phyloP scores from a whole-genome alignment of 2,888 invertebrate genomes.

The Xylota sylvarum region DNA sequence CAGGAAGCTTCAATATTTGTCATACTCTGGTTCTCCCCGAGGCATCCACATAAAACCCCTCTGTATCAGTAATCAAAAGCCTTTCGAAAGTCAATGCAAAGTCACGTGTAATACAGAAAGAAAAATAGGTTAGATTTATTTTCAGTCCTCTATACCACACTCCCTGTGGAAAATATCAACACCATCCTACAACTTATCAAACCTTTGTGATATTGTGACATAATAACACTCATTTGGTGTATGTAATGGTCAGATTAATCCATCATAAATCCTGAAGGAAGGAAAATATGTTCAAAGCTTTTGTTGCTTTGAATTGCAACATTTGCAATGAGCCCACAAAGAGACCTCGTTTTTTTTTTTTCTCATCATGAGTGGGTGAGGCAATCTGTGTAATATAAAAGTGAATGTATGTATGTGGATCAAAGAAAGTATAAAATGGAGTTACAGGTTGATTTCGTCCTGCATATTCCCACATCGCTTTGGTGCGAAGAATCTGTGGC shows the following conservation, averaged over 20 bases:
- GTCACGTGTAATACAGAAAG: no score
- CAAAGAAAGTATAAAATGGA: constrained; percentile 17
- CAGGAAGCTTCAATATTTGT: no score
- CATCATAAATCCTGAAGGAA: constrained; percentile 16
- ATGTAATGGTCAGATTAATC: constrained; percentile 51
- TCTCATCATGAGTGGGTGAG: neutral
- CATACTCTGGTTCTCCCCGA: no score
- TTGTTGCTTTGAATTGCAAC: constrained; percentile 25
- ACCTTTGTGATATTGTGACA: constrained; percentile 36
- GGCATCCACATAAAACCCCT: no score
- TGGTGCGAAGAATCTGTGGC: neutral
- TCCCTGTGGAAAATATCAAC: neutral
- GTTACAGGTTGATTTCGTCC: constrained; percentile 12
- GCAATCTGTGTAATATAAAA: constrained; percentile 14
- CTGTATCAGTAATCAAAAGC: no score
- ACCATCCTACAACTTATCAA: neutral
- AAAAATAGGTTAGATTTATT: neutral
- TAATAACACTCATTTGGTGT: constrained; percentile 43
- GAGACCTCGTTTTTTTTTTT: neutral
- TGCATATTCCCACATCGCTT: neutral
- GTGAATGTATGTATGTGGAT: constrained; percentile 1
- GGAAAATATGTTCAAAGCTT: constrained; percentile 2
- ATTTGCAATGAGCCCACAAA: constrained; percentile 17
- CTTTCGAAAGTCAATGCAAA: no score
- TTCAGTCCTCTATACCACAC: neutral